Conservation (phyloP, 2,888 invertebrate genomes). For the Trissolcus japonicus region DNA sequence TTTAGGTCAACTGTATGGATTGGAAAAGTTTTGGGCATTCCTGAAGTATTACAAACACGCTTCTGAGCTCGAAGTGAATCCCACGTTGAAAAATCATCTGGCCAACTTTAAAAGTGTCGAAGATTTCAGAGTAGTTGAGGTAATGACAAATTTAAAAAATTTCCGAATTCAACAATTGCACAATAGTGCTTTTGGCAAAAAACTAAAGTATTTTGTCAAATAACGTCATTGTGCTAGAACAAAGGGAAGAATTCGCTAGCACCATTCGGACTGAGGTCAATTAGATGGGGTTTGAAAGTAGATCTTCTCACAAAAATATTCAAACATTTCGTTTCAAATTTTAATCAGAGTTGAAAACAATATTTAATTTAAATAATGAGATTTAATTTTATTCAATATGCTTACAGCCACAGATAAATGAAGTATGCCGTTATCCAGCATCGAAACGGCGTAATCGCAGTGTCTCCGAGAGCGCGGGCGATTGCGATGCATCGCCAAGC, state of each 20-base stretch:
- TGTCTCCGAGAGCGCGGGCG: conserved; percentile 81
- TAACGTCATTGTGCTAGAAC: conserved; percentile 39
- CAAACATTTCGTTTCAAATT: background rate
- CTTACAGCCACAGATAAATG: conserved; percentile 81
- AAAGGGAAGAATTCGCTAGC: conserved; percentile 48
- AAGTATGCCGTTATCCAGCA: conserved; percentile 78
- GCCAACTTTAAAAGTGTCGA: conserved; percentile 90
- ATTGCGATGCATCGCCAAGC: conserved; percentile 68
- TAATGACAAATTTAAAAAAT: conserved; percentile 67
- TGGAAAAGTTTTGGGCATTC: conserved; percentile 99
- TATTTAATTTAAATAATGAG: background rate
- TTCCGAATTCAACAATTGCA: conserved; percentile 14
- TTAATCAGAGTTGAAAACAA: background rate
- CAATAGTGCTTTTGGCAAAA: conserved; percentile 39
- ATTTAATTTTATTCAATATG: background rate
- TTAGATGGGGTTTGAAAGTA: conserved; percentile 43
- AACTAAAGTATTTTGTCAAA: conserved; percentile 18
- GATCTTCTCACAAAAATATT: conserved; percentile 21
- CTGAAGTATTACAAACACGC: conserved; percentile 95
- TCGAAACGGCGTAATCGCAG: conserved; percentile 81
- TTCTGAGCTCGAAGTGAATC: conserved; percentile 84
- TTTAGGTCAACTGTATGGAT: conserved; percentile 94
- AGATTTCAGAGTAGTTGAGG: conserved; percentile 90
- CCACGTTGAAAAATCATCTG: conserved; percentile 84
- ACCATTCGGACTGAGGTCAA: conserved; percentile 27